A percentile compares a stretch with the other conserved stretches of the same genome.
Conservation (phyloP, 2,888 invertebrate genomes). For the Spodoptera exigua region DNA sequence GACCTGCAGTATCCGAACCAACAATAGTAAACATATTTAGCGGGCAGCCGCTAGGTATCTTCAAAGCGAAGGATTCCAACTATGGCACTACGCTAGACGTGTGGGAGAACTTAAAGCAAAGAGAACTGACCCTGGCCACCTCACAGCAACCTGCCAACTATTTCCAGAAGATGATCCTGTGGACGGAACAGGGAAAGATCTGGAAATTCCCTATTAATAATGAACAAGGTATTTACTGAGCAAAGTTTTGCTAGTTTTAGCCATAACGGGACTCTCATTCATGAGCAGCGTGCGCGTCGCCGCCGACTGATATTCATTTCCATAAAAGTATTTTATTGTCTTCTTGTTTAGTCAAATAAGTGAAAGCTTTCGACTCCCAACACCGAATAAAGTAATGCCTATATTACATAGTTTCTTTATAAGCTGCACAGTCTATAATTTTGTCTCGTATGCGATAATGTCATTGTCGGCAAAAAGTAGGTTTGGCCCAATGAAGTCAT, state of each 20-base stretch:
- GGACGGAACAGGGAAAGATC: slow-evolving; percentile 98
- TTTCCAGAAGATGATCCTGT: slow-evolving; percentile 97
- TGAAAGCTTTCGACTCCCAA: no score
- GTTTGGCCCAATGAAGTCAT: no score
- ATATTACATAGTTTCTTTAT: no score
- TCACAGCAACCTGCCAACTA: slow-evolving; percentile 95
- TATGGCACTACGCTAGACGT: slow-evolving; percentile 87
- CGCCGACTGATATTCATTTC: no score
- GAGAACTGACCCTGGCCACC: slow-evolving; percentile 91
- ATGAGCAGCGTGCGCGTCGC: no score
- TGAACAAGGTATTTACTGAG: slow-evolving; percentile 93
- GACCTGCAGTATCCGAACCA: slow-evolving; percentile 56
- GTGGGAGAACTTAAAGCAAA: slow-evolving; percentile 91
- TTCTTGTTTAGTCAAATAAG: no score
- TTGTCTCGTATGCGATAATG: no score
- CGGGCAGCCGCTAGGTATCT: slow-evolving; percentile 91
- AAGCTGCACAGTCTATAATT: background rate
- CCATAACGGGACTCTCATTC: no score
- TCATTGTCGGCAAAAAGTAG: no score
- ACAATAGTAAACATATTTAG: slow-evolving; percentile 90
- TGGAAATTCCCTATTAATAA: slow-evolving; percentile 99
- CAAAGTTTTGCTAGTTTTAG: no score
- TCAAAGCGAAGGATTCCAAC: slow-evolving; percentile 79
- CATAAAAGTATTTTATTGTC: no score
- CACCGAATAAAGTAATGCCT: no score